Evolutionary conservation across 2,888 invertebrate genomes (phyloP), one percentile per base, ranked within the genome.

Genomic region (Limnephilus auricula): DNA sequence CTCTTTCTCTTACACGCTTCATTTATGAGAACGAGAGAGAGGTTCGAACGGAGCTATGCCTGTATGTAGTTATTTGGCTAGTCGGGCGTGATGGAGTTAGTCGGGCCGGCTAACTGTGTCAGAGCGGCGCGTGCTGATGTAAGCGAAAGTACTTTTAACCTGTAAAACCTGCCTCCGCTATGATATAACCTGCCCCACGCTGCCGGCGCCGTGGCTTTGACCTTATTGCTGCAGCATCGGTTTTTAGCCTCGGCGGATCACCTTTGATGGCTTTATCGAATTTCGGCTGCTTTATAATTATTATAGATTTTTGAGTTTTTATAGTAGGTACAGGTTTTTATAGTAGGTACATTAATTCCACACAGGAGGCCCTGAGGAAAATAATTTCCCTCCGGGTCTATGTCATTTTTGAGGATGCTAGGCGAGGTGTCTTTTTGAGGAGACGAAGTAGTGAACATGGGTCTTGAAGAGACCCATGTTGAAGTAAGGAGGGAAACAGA

Each of bases 171-270:
- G 87, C 65, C 50, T 32, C n/a, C 78, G 50, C n/a, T 84, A n/a
- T 84, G 40, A 84, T 84, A 84, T 84, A 84, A 84, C 84, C 34
- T 84, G 84, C 84, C 84, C 40, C 84, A 84, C 84, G 65, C 25
- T 50, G 18, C 37, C 37, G 40, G 40, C 40, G 34, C 84, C 87
- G 87, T 87, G 87, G 32, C 87, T 87, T 87, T 87, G 87, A 87
- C 87, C 87, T 87, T 87, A 87, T 78, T 87, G 87, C 32, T 65
- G 31, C 15, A 32, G 87, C 78, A 34, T 25, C 25, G 65, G 25
- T 65, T 65, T 50, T n/a, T 25, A 65, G 65, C 65, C 65, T 65
- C 65, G 9, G 9, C 25, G 25, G 65, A 65, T 5, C 25, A 25
- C 65, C 25, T 65, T n/a, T 65, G 65, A 65, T n/a, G 65, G n/a